Evolutionary conservation across 2,888 invertebrate genomes (phyloP).

Genomic region (Orthosia gracilis): DNA sequence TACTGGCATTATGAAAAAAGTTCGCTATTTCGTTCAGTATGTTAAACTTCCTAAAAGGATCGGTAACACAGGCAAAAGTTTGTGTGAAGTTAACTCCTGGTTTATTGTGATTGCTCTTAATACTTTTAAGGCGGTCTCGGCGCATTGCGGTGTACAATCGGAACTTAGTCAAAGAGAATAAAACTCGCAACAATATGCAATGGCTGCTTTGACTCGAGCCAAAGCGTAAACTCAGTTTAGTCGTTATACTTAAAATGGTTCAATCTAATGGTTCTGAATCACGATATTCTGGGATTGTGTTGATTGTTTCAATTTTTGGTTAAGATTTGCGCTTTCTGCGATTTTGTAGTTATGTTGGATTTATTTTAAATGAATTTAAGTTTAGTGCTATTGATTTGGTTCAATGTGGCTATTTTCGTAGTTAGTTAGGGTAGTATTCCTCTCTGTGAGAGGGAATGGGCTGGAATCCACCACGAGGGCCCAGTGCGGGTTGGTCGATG

Average conservation of each 20-base stretch:
- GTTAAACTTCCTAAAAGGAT: conserved; percentile 66
- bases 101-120: conserved; percentile 84
- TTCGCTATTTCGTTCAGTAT: conserved; percentile 61
- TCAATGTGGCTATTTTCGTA: background rate
- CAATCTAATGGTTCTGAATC: conserved; percentile 55
- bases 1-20: conserved; percentile 68
- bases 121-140: conserved; percentile 76
- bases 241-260: conserved; percentile 56
- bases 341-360: conserved; percentile 15
- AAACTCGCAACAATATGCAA: conserved; percentile 82
- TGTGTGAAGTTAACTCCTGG: conserved; percentile 75
- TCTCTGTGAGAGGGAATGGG: no score
- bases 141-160: conserved; percentile 85
- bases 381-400: background rate
- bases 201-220: conserved; percentile 67
- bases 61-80: conserved; percentile 62
- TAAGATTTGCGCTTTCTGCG: conserved; percentile 14
- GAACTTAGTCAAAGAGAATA: conserved; percentile 80
- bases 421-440: no score
- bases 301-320: conserved; percentile 43
- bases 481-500: no score
- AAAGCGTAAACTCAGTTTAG: conserved; percentile 60
- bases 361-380: background rate
- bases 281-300: conserved; percentile 52
- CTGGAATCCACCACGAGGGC: no score